These are phyloP conservation scores for Megaptera novaeangliae DNA, from an alignment of 2,113 vertebrate genomes.

Conservation along the genomic window DNA sequence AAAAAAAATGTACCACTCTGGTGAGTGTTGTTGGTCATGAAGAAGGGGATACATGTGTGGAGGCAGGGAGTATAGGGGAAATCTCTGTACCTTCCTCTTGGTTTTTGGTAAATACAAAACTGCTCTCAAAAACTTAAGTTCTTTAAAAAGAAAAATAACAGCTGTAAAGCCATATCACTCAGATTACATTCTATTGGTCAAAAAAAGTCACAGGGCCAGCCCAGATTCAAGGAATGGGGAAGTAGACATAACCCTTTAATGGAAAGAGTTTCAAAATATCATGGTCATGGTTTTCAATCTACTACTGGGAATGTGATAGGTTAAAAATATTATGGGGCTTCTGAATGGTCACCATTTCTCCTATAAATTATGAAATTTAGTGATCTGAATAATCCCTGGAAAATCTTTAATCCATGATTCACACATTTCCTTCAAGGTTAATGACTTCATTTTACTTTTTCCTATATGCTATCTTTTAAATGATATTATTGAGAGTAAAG, in stretches of 20 bases:
- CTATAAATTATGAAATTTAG: background rate
- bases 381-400: background rate
- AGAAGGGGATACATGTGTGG: fast-evolving
- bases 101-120: background rate
- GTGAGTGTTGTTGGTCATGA: too few relatives aligned
- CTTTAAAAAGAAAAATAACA: background rate
- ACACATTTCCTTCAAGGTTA: background rate
- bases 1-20: too few relatives aligned
- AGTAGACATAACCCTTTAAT: background rate
- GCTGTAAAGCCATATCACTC: background rate
- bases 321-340: background rate
- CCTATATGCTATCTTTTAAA: background rate
- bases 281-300: background rate
- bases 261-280: background rate
- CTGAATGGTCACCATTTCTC: background rate
- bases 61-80: background rate
- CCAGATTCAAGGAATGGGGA: background rate
- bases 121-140: background rate
- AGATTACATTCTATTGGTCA: background rate
- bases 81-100: background rate
- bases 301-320: background rate
- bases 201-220: background rate
- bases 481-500: background rate
- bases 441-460: background rate
- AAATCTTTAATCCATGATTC: background rate